Evolutionary conservation across 92 coral and sea anemone genomes (phyloP), one percentile per base, ranked within the genome.

Genomic region (Anthopleura xanthogrammica): DNA sequence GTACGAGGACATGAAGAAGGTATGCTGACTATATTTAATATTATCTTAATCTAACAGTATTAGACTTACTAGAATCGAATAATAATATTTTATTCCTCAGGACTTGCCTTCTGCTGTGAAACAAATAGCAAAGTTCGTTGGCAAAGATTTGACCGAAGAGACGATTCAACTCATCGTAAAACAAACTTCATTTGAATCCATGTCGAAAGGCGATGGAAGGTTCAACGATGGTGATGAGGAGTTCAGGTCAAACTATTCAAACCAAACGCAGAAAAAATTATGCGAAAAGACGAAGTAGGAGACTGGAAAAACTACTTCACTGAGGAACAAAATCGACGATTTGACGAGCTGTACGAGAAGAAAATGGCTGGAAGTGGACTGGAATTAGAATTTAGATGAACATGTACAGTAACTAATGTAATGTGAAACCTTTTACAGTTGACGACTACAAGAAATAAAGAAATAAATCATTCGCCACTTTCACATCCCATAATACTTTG

Each of bases 351-450:
- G 36, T 29, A 29, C 36, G 36, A 39, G 7, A 72, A 74, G 57
- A 86, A 80, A 74, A 72, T 86, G 85, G 85, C 79, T 17, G 81
- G 89, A 10, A 48, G 75, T 22, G 89, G 85, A 60, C 81, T 86
- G 48, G 23, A 57, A 40, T 58, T 80, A 19, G 42, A 68, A 13
- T 68, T 68, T 68, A 3, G 5, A 29, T 68, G 17, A 83, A 79
- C 1, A 29, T 29, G 36, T 29, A 29, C 36, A 29, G 1, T 29
- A 29, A 29, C 36, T 29, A 29, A 29, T 29, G 36, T 29, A 29
- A 29, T 29, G 36, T 29, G 36, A 29, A 29, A 29, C 36, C 36
- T 29, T 29, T 29, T 29, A 29, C 0, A 29, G 36, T 29, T 29
- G n/a, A n/a, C n/a, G n/a, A n/a, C n/a, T n/a, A n/a, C n/a, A n/a